Conservation (phyloP, 2,797 vertebrate genomes). For the Stomatorhinus walkeri region DNA sequence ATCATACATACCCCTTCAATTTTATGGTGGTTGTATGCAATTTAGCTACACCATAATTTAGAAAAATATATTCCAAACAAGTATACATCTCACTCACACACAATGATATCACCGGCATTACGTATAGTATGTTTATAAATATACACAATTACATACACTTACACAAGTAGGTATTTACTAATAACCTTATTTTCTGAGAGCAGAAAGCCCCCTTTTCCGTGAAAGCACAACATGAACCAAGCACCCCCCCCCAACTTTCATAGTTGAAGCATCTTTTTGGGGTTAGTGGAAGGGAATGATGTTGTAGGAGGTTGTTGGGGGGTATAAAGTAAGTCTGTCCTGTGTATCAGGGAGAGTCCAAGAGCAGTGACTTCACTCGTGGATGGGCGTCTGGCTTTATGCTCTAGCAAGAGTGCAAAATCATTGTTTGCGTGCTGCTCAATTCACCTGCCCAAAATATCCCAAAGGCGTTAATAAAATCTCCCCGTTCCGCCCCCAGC, state of each 20-base stretch:
- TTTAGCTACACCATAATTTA: background rate
- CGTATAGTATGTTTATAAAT: background rate
- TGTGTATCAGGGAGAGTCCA: background rate
- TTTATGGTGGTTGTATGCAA: background rate
- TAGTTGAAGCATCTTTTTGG: background rate
- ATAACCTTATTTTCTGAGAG: background rate
- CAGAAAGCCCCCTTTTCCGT: background rate
- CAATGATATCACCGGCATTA: background rate
- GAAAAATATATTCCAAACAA: conserved; percentile 5
- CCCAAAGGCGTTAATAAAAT: background rate
- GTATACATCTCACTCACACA: background rate
- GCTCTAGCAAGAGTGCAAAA: background rate
- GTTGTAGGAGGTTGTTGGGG: background rate
- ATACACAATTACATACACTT: background rate
- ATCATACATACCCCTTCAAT: background rate
- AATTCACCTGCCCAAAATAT: background rate
- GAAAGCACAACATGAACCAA: background rate
- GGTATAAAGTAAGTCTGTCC: background rate
- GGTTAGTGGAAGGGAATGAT: background rate
- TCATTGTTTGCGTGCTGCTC: background rate
- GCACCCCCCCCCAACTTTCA: background rate
- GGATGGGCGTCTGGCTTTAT: background rate
- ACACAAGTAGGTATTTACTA: background rate
- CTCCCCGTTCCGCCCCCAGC: background rate
- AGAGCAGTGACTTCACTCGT: background rate